These are phyloP conservation scores for Eurytoma californica DNA, from an alignment of 2,888 invertebrate species.

Conservation along the genomic window DNA sequence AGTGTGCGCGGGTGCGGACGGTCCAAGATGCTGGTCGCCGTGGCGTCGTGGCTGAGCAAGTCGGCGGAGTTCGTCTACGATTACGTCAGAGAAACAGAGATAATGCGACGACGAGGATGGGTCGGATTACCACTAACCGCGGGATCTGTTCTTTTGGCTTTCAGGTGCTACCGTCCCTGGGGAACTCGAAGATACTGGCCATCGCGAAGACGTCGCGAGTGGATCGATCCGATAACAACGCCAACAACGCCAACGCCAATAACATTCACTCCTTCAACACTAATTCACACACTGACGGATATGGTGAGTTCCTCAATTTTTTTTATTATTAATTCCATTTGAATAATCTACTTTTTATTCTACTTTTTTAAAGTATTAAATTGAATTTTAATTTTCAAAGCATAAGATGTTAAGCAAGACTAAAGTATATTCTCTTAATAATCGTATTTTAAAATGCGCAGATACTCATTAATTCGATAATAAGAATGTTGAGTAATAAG, in stretches of 20 bases:
- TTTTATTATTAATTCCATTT: no score
- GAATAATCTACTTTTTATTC: no score
- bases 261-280: constrained; percentile 70
- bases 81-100: constrained; percentile 8
- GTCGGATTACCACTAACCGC: background rate
- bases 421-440: no score
- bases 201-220: constrained; percentile 68
- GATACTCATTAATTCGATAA: no score
- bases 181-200: constrained; percentile 66
- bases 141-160: constrained; percentile 55
- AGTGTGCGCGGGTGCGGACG: no score
- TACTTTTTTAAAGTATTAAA: no score
- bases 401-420: no score
- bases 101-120: background rate
- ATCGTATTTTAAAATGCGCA: no score
- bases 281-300: constrained; percentile 67
- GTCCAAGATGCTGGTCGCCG: background rate
- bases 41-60: constrained; percentile 11
- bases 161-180: constrained; percentile 71
- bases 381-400: no score
- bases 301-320: constrained; percentile 60
- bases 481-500: no score
- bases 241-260: constrained; percentile 70
- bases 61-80: background rate
- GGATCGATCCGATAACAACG: constrained; percentile 70